These are phyloP conservation scores for Ispidina picta DNA, from an alignment of 2,797 vertebrate species.

Conservation along the genomic window DNA sequence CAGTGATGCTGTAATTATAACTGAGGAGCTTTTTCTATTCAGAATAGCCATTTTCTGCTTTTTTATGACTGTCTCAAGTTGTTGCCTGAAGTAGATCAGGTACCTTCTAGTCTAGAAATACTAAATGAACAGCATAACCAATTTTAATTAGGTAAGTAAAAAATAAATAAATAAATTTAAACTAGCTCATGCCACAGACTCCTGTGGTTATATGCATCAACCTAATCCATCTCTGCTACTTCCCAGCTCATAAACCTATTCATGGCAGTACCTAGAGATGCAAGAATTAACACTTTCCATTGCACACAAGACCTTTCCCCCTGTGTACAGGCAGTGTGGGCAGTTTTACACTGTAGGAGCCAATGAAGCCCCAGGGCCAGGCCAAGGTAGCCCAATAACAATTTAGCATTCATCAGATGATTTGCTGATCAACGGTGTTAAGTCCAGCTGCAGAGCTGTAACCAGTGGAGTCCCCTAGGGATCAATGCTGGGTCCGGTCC, in stretches of 20 bases:
- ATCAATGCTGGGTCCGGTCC: too few relatives aligned
- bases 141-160: neutral
- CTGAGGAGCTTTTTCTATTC: neutral
- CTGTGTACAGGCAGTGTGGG: accelerated
- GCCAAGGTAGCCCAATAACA: neutral
- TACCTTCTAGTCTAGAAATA: neutral
- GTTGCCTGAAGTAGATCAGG: neutral
- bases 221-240: neutral
- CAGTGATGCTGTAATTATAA: neutral
- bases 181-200: neutral
- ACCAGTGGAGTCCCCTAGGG: too few relatives aligned
- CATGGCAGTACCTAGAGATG: neutral
- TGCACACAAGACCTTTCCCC: neutral
- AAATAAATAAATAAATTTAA: neutral
- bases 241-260: neutral
- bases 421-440: too few relatives aligned
- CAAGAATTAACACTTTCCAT: neutral
- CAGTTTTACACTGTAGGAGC: neutral
- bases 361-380: neutral
- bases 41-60: neutral
- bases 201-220: neutral
- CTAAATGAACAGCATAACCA: neutral
- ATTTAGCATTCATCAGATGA: neutral
- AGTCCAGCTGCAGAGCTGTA: too few relatives aligned
- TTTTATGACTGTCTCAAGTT: neutral